phyloP scores from a whole-genome alignment of 2,113 vertebrate genomes.

The Tachuris rubrigastra region DNA sequence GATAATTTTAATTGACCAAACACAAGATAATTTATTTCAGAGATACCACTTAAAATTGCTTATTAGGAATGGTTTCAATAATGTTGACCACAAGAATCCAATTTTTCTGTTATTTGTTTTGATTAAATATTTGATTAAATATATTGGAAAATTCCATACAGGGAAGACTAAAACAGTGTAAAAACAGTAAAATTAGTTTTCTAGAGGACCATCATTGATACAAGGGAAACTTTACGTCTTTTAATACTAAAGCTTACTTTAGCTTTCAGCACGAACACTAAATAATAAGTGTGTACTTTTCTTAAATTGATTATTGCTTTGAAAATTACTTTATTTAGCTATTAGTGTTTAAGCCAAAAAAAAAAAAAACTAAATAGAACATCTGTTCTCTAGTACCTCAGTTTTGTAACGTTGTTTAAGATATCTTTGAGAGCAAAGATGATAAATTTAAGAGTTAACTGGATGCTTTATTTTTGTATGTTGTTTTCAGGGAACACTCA shows the following conservation, averaged over 20 bases:
- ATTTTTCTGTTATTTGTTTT: not conserved
- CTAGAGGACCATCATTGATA: not conserved
- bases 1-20: not conserved
- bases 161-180: not conserved
- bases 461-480: not conserved
- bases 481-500: slow-evolving; percentile 87
- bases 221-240: not conserved
- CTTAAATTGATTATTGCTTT: not conserved
- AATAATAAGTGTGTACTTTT: not conserved
- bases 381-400: not conserved
- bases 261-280: not conserved
- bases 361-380: not conserved
- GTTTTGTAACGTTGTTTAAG: not conserved
- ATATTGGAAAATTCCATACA: not conserved
- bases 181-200: not conserved
- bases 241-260: not conserved
- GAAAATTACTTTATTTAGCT: not conserved
- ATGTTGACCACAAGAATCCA: not conserved
- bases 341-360: not conserved
- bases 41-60: not conserved
- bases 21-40: not conserved
- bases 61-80: not conserved
- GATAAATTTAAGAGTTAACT: not conserved
- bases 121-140: not conserved
- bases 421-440: not conserved